These are phyloP conservation scores for Diplolepis rosae DNA, from an alignment of 2,888 invertebrate genomes.

Conservation along the genomic window DNA sequence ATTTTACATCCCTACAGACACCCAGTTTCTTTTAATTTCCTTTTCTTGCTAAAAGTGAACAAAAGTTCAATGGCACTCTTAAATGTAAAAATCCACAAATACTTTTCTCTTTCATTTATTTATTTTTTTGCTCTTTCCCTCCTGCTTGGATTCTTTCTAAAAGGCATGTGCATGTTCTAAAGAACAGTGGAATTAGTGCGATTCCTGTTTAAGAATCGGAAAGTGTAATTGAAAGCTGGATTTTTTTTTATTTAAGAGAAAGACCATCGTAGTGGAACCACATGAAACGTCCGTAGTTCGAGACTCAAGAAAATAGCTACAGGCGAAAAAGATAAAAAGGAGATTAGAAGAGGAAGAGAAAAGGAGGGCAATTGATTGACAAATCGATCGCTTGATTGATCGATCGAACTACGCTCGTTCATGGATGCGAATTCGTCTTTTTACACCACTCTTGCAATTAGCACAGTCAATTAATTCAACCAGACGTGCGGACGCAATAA, in stretches of 20 bases:
- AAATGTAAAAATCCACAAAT: not conserved
- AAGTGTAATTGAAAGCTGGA: constrained; percentile 48
- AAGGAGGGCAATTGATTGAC: not conserved
- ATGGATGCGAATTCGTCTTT: not conserved
- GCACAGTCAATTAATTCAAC: constrained; percentile 11
- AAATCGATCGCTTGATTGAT: constrained; percentile 1
- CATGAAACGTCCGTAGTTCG: constrained; percentile 6
- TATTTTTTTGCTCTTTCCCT: constrained; percentile 24
- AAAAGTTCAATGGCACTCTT: constrained; percentile 24
- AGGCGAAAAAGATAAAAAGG: not conserved
- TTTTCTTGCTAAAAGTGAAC: constrained; percentile 18
- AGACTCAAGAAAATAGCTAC: not conserved
- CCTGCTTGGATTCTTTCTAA: not conserved
- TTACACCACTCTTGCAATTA: constrained; percentile 13
- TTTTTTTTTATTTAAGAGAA: constrained; percentile 42
- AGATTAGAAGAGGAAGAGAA: not conserved
- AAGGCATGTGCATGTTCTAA: constrained; percentile 1
- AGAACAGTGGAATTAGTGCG: constrained; percentile 2
- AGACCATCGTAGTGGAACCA: constrained; percentile 48
- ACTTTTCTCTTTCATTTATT: constrained; percentile 3
- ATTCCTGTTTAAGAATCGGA: constrained; percentile 40
- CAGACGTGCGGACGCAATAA: constrained; percentile 14
- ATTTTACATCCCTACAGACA: not conserved
- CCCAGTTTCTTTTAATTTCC: constrained; percentile 5
- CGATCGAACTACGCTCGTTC: not conserved